Percentiles rank a stretch among this genome's conserved stretches.
These are phyloP conservation scores for Eucidaris tribuloides DNA, from an alignment of 35 echinoderm and acorn worm genomes.

Conservation along the genomic window DNA sequence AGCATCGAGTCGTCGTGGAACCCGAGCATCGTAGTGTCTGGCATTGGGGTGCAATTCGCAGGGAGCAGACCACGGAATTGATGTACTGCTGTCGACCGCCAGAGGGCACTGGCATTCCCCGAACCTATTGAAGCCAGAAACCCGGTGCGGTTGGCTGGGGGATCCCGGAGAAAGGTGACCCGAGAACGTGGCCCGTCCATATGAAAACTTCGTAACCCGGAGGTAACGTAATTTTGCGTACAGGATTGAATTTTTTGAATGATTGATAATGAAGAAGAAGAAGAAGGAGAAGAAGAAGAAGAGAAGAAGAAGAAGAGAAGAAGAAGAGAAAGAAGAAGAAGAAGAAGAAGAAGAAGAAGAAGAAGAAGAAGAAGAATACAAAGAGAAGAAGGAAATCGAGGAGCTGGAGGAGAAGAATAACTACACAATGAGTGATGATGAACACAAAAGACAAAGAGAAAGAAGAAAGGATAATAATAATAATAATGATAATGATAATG, in stretches of 20 bases:
- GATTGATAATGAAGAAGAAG: background rate
- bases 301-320: background rate
- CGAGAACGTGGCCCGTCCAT: constrained; percentile 69
- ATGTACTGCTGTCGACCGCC: constrained; percentile 54
- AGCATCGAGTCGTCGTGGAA: constrained; percentile 34
- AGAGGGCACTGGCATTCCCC: constrained; percentile 22
- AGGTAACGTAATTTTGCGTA: background rate
- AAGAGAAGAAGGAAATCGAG: background rate
- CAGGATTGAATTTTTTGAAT: background rate
- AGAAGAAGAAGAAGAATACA: background rate
- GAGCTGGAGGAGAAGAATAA: background rate
- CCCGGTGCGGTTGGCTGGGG: constrained; percentile 80
- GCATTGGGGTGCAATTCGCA: constrained; percentile 7
- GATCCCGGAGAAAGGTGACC: constrained; percentile 53
- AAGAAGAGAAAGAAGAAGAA: background rate
- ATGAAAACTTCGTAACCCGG: constrained; percentile 32
- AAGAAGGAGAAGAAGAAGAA: background rate
- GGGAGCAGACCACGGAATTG: constrained; percentile 51
- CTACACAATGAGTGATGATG: background rate
- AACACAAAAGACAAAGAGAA: background rate
- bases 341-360: background rate
- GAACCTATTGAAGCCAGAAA: constrained; percentile 8
- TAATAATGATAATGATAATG: too few species aligned
- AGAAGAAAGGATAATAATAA: too few species aligned
- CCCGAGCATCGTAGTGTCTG: constrained; percentile 37